Evolutionary conservation across 2,888 invertebrate species (phyloP).

Genomic region (Papilio gigon): DNA sequence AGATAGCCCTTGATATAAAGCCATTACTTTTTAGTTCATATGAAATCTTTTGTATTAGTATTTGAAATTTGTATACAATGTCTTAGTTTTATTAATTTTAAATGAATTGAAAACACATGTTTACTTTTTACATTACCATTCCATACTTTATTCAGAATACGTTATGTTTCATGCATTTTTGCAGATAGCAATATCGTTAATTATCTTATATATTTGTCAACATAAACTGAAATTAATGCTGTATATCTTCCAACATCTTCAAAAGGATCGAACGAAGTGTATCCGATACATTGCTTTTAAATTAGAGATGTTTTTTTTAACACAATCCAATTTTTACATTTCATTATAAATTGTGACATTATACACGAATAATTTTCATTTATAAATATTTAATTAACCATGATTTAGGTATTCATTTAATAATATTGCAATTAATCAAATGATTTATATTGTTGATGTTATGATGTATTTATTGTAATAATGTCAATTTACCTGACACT

Average conservation of each 20-base stretch:
- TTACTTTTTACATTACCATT: neutral
- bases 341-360: neutral
- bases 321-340: neutral
- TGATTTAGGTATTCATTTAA: neutral
- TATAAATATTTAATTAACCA: neutral
- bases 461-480: no score
- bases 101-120: neutral
- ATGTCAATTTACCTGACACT: no score
- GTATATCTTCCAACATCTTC: neutral
- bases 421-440: constrained; percentile 3
- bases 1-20: neutral
- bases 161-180: neutral
- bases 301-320: neutral
- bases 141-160: neutral
- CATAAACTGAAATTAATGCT: neutral
- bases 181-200: neutral
- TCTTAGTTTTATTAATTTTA: neutral
- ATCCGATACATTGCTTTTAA: neutral
- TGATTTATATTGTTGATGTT: no score
- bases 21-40: neutral
- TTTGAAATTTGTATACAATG: neutral
- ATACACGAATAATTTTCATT: neutral
- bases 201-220: neutral
- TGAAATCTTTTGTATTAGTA: neutral
- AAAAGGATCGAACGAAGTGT: neutral